Percentiles rank a stretch among this genome's conserved stretches.
phyloP scores from a whole-genome alignment of 1,140 invertebrate genomes.

The Drosophila sp. region DNA sequence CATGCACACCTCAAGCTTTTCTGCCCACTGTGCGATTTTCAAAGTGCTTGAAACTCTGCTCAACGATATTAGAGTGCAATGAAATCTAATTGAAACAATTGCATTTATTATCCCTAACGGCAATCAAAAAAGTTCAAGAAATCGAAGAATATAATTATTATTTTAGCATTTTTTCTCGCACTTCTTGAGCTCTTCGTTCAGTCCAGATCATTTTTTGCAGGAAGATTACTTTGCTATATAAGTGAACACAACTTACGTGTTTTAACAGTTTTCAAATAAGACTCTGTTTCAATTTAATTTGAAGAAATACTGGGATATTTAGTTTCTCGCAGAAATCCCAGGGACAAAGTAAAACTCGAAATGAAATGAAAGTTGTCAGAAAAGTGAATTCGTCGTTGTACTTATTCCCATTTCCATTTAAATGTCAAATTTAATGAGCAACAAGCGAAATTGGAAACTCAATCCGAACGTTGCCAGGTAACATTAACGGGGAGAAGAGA shows the following conservation, averaged over 20 bases:
- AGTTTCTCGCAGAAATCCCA: neutral
- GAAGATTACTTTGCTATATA: neutral
- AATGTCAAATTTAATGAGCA: conserved; percentile 62
- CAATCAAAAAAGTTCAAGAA: too few species aligned
- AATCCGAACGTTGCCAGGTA: conserved; percentile 11
- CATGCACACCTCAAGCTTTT: neutral
- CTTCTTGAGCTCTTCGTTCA: too few species aligned
- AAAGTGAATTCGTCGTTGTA: conserved; percentile 47
- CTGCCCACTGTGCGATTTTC: neutral
- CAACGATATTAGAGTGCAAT: conserved; percentile 12
- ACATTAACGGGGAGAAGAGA: neutral
- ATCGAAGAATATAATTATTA: too few species aligned
- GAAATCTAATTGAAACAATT: conserved; percentile 26
- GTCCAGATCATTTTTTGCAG: too few species aligned
- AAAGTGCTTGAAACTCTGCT: conserved; percentile 10
- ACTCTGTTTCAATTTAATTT: neutral
- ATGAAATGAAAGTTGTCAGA: neutral
- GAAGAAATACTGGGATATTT: neutral
- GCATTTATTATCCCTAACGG: conserved; percentile 21
- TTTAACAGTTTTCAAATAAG: neutral
- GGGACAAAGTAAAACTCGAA: neutral
- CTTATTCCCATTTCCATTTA: conserved; percentile 56
- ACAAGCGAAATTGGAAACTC: conserved; percentile 21
- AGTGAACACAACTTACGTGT: neutral
- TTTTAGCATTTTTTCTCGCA: too few species aligned